Conservation (phyloP, 2,888 invertebrate genomes). For the Hoplodrina ambigua region DNA sequence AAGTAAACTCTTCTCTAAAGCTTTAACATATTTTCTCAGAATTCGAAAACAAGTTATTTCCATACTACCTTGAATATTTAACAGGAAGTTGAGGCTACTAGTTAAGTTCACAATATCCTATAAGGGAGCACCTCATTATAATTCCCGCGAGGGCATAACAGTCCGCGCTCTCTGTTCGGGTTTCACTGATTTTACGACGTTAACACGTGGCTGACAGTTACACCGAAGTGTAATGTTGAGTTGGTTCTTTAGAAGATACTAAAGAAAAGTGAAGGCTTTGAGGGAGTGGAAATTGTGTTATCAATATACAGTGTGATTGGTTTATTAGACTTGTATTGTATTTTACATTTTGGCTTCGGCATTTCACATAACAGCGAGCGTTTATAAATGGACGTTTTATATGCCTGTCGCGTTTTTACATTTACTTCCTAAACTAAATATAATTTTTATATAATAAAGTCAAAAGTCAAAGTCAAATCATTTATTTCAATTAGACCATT, state of each 20-base stretch:
- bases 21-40: not conserved
- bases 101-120: constrained; percentile 28
- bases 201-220: constrained; percentile 50
- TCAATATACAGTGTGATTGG: not conserved
- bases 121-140: constrained; percentile 77
- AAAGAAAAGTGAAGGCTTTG: not conserved
- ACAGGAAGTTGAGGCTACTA: constrained; percentile 27
- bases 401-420: no score
- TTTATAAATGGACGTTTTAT: no score
- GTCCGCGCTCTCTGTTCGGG: constrained; percentile 70
- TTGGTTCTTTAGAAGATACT: not conserved
- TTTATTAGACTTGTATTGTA: not conserved
- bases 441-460: no score
- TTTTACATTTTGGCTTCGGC: not conserved
- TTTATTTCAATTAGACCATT: no score
- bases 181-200: constrained; percentile 77
- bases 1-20: not conserved
- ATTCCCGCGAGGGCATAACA: constrained; percentile 73
- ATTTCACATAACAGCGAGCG: not conserved
- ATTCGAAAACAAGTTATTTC: constrained; percentile 10
- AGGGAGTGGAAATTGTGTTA: not conserved
- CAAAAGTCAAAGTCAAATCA: no score
- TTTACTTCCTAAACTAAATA: no score
- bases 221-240: constrained; percentile 59
- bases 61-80: constrained; percentile 7